These are phyloP conservation scores for Cephalotes varians DNA, from an alignment of 2,888 invertebrate genomes.

Conservation along the genomic window DNA sequence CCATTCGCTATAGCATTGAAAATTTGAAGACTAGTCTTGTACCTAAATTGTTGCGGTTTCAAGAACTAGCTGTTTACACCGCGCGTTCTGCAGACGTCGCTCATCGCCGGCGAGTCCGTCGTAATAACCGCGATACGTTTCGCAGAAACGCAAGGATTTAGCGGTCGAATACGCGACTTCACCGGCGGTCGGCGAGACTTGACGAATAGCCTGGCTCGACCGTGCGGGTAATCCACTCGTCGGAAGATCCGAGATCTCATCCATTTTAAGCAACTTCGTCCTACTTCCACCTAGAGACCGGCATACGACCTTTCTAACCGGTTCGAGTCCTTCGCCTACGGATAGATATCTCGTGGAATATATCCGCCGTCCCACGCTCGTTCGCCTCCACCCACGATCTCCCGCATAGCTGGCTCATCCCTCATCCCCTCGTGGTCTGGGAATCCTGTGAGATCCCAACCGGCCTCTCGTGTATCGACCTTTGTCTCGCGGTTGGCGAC, in stretches of 20 bases:
- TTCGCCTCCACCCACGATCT: constrained; percentile 19
- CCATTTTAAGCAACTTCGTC: constrained; percentile 79
- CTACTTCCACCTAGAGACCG: constrained; percentile 65
- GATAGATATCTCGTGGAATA: constrained; percentile 76
- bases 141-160: constrained; percentile 8
- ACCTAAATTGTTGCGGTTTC: neutral
- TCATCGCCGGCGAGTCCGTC: neutral
- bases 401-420: constrained; percentile 35
- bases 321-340: constrained; percentile 69
- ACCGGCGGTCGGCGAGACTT: constrained; percentile 66
- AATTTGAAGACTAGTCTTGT: neutral
- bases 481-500: constrained; percentile 61
- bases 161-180: constrained; percentile 52
- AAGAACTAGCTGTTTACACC: neutral
- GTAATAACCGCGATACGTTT: constrained; percentile 37
- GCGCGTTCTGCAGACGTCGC: neutral
- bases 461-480: constrained; percentile 60
- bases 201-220: constrained; percentile 73
- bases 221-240: constrained; percentile 78
- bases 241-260: constrained; percentile 77
- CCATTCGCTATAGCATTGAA: neutral
- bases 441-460: constrained; percentile 56
- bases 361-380: constrained; percentile 63
- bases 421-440: constrained; percentile 39
- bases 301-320: constrained; percentile 68